These are phyloP conservation scores for Homarus gammarus DNA, from an alignment of 2,888 invertebrate genomes.

Conservation along the genomic window DNA sequence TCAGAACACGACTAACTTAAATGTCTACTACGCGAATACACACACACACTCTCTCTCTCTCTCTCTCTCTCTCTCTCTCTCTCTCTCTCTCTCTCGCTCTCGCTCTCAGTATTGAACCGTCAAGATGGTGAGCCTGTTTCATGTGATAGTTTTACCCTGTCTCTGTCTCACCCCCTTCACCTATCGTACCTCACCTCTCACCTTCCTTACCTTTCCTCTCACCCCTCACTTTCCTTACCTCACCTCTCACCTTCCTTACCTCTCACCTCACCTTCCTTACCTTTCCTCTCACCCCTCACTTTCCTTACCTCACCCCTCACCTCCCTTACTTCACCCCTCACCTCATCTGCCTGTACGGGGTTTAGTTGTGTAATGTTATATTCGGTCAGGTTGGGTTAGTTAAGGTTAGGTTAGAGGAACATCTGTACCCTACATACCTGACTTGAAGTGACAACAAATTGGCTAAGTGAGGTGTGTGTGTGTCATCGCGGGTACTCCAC, in stretches of 20 bases:
- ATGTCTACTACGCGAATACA: too few relatives aligned
- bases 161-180: too few relatives aligned
- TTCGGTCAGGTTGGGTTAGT: too few relatives aligned
- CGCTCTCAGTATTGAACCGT: background rate
- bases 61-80: slow-evolving; percentile 20
- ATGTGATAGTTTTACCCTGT: too few relatives aligned
- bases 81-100: slow-evolving; percentile 4
- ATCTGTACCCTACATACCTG: too few relatives aligned
- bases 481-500: too few relatives aligned
- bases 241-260: background rate
- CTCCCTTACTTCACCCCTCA: background rate
- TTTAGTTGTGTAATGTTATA: too few relatives aligned
- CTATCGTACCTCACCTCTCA: background rate
- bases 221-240: background rate
- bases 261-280: background rate
- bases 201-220: background rate
- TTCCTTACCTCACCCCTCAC: background rate
- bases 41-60: slow-evolving; percentile 22
- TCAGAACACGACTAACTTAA: too few relatives aligned
- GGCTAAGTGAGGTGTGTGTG: too few relatives aligned
- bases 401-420: too few relatives aligned
- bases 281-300: background rate
- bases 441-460: too few relatives aligned
- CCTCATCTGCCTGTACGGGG: background rate
- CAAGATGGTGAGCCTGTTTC: too few relatives aligned